These are phyloP conservation scores for Plusia festucae DNA, from an alignment of 2,888 invertebrate species.

Conservation along the genomic window DNA sequence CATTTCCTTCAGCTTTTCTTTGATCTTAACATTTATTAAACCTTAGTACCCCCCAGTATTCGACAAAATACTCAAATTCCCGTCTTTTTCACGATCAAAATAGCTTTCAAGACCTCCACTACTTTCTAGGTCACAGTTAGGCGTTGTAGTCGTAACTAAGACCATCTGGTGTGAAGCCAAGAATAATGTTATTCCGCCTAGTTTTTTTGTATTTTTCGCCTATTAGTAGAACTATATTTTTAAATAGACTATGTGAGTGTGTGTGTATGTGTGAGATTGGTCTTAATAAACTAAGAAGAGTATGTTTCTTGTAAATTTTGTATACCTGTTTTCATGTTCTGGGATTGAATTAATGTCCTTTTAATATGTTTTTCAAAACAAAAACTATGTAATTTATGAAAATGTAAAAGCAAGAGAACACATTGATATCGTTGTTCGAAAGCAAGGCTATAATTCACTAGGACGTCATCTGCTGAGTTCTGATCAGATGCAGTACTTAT, in stretches of 20 bases:
- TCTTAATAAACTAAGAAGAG: neutral
- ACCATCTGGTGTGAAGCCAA: slow-evolving; percentile 30
- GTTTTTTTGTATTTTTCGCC: slow-evolving; percentile 28
- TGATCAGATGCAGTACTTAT: slow-evolving; percentile 50
- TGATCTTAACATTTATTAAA: neutral
- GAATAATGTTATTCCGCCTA: slow-evolving; percentile 36
- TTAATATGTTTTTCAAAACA: too few species aligned
- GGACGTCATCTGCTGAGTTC: slow-evolving; percentile 32
- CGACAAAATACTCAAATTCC: neutral
- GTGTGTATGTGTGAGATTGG: too few species aligned
- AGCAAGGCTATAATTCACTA: slow-evolving; percentile 27
- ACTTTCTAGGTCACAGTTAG: slow-evolving; percentile 49
- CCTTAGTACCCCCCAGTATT: neutral
- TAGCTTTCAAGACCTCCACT: slow-evolving; percentile 33
- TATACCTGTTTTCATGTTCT: too few species aligned
- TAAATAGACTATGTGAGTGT: neutral
- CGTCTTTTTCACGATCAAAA: slow-evolving; percentile 24
- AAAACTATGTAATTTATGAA: too few species aligned
- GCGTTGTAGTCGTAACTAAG: slow-evolving; percentile 22
- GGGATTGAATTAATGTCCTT: too few species aligned
- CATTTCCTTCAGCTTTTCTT: neutral
- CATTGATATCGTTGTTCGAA: neutral
- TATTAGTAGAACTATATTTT: slow-evolving; percentile 21
- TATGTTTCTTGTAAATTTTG: neutral
- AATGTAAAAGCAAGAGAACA: too few species aligned